Conservation (phyloP, 2,888 invertebrate species). For the Luperina testacea region DNA sequence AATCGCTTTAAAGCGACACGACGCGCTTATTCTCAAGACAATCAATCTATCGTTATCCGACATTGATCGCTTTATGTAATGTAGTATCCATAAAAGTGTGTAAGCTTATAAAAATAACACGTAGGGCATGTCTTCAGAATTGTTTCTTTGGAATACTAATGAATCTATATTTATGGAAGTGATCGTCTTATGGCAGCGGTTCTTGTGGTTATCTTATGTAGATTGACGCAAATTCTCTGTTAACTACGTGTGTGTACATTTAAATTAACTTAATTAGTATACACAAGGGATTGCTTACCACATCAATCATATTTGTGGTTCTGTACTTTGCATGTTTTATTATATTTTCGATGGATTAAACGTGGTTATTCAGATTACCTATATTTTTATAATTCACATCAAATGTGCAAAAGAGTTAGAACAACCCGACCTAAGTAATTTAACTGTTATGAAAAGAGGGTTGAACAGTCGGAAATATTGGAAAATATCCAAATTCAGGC, state of each 20-base stretch:
- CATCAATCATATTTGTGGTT: constrained; percentile 46
- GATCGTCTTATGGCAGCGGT: constrained; percentile 68
- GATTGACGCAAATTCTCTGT: constrained; percentile 67
- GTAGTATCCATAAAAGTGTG: constrained; percentile 30
- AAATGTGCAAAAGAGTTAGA: not conserved
- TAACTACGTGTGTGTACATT: constrained; percentile 66
- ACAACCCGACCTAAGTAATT: not conserved
- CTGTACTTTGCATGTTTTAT: constrained; percentile 34
- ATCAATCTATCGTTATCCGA: constrained; percentile 15
- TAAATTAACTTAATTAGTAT: constrained; percentile 61
- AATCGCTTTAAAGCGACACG: constrained; percentile 1
- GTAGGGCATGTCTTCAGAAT: constrained; percentile 44
- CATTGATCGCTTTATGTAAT: constrained; percentile 39
- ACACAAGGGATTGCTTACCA: constrained; percentile 32
- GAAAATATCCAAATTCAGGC: constrained; percentile 5
- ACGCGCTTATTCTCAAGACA: constrained; percentile 1
- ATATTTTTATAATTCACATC: not conserved
- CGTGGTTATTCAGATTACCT: not conserved
- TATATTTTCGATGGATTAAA: constrained; percentile 13
- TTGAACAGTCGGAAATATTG: not conserved
- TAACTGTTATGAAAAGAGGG: not conserved
- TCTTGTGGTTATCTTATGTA: constrained; percentile 66
- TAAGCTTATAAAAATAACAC: constrained; percentile 47
- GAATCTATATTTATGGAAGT: constrained; percentile 65
- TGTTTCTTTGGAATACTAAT: constrained; percentile 68